Evolutionary conservation across 2,797 vertebrate species (phyloP).

Genomic region (Lepilemur ruficaudatus): DNA sequence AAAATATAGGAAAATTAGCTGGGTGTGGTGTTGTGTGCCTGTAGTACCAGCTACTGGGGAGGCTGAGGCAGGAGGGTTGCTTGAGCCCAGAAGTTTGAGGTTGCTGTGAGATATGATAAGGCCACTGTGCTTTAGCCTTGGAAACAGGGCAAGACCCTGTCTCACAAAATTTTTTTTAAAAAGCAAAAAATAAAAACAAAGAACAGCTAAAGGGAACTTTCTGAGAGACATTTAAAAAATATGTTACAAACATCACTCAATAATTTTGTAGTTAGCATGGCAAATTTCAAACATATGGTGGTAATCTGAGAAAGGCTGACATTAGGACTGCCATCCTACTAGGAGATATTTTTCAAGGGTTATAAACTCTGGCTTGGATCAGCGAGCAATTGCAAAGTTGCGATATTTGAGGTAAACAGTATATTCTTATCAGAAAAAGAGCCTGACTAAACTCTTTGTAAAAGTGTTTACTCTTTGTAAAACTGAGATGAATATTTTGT

Average conservation of each 20-base stretch:
- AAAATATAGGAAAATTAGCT: too few relatives aligned
- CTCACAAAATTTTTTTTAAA: too few relatives aligned
- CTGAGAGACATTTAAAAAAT: not conserved
- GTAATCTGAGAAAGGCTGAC: not conserved
- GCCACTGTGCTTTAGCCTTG: too few relatives aligned
- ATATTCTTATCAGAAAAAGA: not conserved
- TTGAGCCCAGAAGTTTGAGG: too few relatives aligned
- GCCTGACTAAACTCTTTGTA: not conserved
- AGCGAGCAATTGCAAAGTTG: not conserved
- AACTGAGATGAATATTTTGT: not conserved
- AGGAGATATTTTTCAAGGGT: not conserved
- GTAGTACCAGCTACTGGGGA: too few relatives aligned
- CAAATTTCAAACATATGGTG: not conserved
- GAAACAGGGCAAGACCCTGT: too few relatives aligned
- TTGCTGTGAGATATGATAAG: too few relatives aligned
- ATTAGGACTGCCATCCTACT: accelerated
- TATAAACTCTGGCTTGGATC: not conserved
- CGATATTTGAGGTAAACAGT: not conserved
- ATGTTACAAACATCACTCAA: not conserved
- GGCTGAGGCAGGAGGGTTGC: too few relatives aligned
- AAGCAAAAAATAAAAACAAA: too few relatives aligned
- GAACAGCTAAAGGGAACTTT: not conserved
- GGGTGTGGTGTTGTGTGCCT: too few relatives aligned
- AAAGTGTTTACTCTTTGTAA: too few relatives aligned
- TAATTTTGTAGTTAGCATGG: not conserved